A percentile compares a stretch with the other conserved stretches of the same genome.
Evolutionary conservation across 2,113 vertebrate genomes (phyloP).

Genomic region (Nibea coibor): DNA sequence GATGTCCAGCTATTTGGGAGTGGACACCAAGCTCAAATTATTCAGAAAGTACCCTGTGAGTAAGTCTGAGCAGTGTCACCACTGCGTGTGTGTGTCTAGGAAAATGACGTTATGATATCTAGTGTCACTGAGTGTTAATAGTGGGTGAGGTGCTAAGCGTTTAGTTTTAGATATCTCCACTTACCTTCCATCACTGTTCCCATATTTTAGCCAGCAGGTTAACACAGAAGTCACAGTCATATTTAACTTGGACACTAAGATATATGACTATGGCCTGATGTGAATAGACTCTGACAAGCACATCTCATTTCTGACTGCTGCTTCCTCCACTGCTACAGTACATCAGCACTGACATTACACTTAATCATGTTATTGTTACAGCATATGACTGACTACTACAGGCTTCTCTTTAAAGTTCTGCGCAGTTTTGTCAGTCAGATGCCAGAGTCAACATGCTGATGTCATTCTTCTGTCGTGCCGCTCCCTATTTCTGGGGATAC

Average conservation of each 20-base stretch:
- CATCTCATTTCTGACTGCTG: background rate
- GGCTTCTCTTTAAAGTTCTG: background rate
- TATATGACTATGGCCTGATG: background rate
- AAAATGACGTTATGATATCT: constrained; percentile 12
- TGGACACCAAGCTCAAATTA: background rate
- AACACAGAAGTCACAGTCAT: constrained; percentile 9
- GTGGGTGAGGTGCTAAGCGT: constrained; percentile 39
- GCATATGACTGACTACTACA: background rate
- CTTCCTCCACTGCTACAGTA: background rate
- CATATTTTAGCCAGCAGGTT: constrained; percentile 1
- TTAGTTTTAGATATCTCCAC: constrained; percentile 12
- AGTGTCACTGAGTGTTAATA: constrained; percentile 40
- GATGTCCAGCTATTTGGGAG: constrained; percentile 29
- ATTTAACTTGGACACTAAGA: background rate
- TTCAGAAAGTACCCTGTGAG: background rate
- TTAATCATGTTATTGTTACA: background rate
- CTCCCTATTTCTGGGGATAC: background rate
- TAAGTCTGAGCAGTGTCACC: constrained; percentile 21
- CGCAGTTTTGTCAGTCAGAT: constrained; percentile 1
- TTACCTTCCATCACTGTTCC: background rate
- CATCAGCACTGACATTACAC: background rate
- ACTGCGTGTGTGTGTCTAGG: constrained; percentile 22
- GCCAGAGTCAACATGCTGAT: constrained; percentile 17
- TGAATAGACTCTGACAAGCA: background rate
- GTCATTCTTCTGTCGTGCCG: constrained; percentile 14